phyloP scores from a whole-genome alignment of 2,113 vertebrate genomes.

The Neoarius graeffei region DNA sequence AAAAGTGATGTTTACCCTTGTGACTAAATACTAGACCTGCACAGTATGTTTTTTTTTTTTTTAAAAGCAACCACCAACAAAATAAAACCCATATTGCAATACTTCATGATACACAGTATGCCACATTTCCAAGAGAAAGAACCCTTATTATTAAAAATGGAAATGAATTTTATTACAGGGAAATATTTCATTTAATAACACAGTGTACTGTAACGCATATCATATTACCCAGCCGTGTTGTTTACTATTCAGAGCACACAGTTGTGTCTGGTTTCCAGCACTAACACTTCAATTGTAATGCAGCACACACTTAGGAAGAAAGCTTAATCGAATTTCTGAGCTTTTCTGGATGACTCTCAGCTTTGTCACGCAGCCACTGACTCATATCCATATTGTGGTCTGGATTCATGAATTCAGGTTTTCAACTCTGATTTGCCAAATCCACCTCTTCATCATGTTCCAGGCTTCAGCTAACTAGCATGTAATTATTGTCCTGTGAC shows the following conservation, averaged over 20 bases:
- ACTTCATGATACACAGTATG: not conserved
- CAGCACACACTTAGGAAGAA: not conserved
- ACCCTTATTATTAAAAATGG: not conserved
- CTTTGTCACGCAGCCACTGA: constrained; percentile 29
- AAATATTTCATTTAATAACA: not conserved
- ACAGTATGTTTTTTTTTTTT: not conserved
- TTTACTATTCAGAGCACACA: not conserved
- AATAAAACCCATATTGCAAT: not conserved
- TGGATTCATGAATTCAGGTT: not conserved
- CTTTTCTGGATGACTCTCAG: constrained; percentile 7
- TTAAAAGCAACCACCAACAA: too few species aligned
- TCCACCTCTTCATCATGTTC: not conserved
- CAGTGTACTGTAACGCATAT: not conserved
- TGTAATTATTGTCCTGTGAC: constrained; percentile 19
- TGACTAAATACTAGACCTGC: not conserved
- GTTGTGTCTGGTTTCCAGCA: not conserved
- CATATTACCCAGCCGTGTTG: not conserved
- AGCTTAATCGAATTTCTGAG: constrained; percentile 11
- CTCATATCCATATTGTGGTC: constrained; percentile 9
- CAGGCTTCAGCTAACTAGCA: not conserved
- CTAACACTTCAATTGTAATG: not conserved
- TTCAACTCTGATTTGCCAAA: constrained; percentile 18
- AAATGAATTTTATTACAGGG: not conserved
- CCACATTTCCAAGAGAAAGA: not conserved
- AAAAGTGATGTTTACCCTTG: not conserved